Evolutionary conservation across 2,888 invertebrate species (phyloP).

Genomic region (Xylocampa areola): DNA sequence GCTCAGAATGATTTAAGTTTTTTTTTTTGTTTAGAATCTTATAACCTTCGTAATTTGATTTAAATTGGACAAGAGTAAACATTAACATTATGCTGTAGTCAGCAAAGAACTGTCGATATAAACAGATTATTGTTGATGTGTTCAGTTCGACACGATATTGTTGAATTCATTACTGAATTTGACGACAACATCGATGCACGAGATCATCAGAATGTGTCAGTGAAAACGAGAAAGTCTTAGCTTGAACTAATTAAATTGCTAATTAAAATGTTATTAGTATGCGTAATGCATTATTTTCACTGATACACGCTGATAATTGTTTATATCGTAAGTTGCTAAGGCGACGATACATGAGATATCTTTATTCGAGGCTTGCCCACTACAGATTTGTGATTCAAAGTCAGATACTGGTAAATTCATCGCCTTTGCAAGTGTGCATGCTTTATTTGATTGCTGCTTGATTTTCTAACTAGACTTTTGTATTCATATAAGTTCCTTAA

Average conservation of each 20-base stretch:
- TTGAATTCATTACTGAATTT: conserved; percentile 45
- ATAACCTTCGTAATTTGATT: conserved; percentile 1
- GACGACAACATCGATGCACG: conserved; percentile 52
- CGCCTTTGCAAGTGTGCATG: conserved; percentile 58
- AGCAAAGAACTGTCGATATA: conserved; percentile 15
- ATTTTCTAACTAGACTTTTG: conserved; percentile 27
- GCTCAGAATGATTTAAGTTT: too few relatives aligned
- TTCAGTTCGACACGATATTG: conserved; percentile 23
- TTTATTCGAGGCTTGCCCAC: conserved; percentile 29
- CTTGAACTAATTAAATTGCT: conserved; percentile 57
- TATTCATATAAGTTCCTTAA: conserved; percentile 16
- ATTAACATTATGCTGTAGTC: background rate
- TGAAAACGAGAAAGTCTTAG: conserved; percentile 65
- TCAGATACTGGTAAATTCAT: conserved; percentile 33
- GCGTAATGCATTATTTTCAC: conserved; percentile 58
- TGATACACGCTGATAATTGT: conserved; percentile 58
- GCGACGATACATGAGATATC: conserved; percentile 50
- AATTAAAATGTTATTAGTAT: conserved; percentile 59
- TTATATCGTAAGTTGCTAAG: conserved; percentile 48
- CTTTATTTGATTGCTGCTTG: conserved; percentile 50
- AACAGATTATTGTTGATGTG: conserved; percentile 7
- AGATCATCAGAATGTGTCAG: conserved; percentile 60
- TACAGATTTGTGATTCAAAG: conserved; percentile 34
- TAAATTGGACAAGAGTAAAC: conserved; percentile 16
- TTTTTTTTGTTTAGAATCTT: too few relatives aligned